Conservation (phyloP, 2,113 vertebrate genomes). For the Vimba vimba region DNA sequence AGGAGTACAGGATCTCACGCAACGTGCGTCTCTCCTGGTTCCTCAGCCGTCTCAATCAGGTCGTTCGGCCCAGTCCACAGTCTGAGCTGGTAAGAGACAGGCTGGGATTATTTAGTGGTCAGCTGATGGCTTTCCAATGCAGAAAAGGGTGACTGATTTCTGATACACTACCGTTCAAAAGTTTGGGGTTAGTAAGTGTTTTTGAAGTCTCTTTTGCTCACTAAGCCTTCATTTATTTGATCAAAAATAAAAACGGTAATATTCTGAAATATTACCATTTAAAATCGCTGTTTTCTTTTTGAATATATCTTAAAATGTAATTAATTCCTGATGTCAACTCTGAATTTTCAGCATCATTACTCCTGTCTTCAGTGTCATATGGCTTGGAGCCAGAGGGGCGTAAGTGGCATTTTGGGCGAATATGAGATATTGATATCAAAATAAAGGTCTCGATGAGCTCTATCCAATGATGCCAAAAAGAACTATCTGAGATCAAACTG, state of each 20-base stretch:
- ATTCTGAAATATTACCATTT: background rate
- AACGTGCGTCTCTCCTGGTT: conserved; percentile 98
- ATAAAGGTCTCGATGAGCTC: no score
- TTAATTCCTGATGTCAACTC: background rate
- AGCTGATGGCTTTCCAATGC: background rate
- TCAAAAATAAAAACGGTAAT: background rate
- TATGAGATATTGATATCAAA: no score
- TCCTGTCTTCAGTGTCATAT: background rate
- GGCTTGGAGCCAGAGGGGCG: no score
- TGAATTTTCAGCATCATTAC: background rate
- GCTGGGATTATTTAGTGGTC: background rate
- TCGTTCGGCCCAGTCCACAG: conserved; percentile 83
- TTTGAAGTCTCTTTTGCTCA: background rate
- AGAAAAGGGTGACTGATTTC: background rate
- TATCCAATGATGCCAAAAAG: no score
- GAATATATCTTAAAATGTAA: background rate
- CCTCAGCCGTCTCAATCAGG: conserved; percentile 89
- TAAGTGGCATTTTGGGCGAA: no score
- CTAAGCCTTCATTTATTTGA: background rate
- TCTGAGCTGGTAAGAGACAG: conserved; percentile 83
- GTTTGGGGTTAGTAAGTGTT: background rate
- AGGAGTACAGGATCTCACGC: conserved; percentile 94
- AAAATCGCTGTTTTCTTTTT: background rate
- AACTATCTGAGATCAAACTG: no score
- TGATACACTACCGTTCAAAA: background rate